Percentiles rank a stretch among this genome's conserved stretches.
These are phyloP conservation scores for Plestiodon gilberti DNA, from an alignment of 2,113 vertebrate species.

Conservation along the genomic window DNA sequence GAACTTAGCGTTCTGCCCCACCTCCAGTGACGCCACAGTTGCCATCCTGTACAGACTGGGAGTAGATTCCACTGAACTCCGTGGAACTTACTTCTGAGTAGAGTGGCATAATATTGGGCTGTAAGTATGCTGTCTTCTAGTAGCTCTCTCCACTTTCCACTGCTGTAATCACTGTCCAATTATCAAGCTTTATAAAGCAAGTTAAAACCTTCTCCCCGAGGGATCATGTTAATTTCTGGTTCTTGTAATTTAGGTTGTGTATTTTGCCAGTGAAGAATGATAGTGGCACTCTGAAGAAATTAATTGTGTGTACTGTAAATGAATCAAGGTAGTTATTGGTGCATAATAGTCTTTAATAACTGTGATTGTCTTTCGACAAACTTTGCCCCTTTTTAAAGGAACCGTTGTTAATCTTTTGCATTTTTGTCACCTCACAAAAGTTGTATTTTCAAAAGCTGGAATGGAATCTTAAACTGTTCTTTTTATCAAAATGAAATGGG, in stretches of 20 bases:
- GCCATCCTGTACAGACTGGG: too few relatives aligned
- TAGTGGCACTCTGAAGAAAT: conserved; percentile 69
- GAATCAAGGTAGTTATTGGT: conserved; percentile 73
- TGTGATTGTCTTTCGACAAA: conserved; percentile 62
- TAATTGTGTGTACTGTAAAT: conserved; percentile 72
- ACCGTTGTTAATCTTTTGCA: conserved; percentile 36
- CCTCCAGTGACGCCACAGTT: too few relatives aligned
- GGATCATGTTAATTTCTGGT: conserved; percentile 66
- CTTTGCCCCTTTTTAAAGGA: conserved; percentile 60
- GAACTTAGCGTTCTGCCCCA: too few relatives aligned
- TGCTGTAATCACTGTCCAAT: conserved; percentile 59
- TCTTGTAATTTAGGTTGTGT: conserved; percentile 71
- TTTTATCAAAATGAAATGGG: background rate
- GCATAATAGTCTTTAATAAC: conserved; percentile 70
- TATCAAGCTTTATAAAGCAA: conserved; percentile 56
- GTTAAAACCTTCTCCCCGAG: conserved; percentile 67
- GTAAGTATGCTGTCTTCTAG: conserved; percentile 28
- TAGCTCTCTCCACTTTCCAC: conserved; percentile 36
- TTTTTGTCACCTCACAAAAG: background rate
- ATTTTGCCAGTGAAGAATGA: conserved; percentile 69
- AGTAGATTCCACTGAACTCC: too few relatives aligned
- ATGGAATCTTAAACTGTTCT: background rate
- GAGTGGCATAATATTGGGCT: too few relatives aligned
- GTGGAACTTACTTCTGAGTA: too few relatives aligned
- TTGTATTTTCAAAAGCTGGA: background rate